Conservation (phyloP, 2,888 invertebrate species). For the Apodemia hepburni region DNA sequence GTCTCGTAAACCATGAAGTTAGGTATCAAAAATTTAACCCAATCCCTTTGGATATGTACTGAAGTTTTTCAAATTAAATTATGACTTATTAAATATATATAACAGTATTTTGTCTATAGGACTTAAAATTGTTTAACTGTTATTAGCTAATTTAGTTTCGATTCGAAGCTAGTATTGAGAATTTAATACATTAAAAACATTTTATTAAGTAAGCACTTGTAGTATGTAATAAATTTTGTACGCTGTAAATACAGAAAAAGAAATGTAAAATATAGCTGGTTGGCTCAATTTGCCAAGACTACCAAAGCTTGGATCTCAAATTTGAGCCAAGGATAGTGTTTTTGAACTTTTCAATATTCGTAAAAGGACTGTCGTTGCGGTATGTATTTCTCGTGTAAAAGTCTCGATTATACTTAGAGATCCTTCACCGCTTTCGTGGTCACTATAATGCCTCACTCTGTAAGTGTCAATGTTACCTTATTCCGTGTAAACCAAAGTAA, state of each 20-base stretch:
- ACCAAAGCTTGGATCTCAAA: background rate
- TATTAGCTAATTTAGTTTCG: background rate
- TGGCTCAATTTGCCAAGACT: background rate
- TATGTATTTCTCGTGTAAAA: background rate
- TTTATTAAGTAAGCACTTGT: background rate
- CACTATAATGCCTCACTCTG: conserved; percentile 12
- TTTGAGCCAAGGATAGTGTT: background rate
- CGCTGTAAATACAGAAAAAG: background rate
- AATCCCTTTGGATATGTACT: too few relatives aligned
- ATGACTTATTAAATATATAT: too few relatives aligned
- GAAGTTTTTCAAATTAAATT: too few relatives aligned
- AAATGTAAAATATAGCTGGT: background rate
- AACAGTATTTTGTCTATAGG: too few relatives aligned
- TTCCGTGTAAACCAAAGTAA: conserved; percentile 24
- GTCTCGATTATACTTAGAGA: conserved; percentile 6
- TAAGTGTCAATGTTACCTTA: conserved; percentile 19
- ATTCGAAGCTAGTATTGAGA: too few relatives aligned
- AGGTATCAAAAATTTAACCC: too few relatives aligned
- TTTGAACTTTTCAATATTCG: background rate
- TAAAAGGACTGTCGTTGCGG: background rate
- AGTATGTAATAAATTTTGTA: background rate
- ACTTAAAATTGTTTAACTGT: too few relatives aligned
- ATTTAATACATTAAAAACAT: too few relatives aligned
- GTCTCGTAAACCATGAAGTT: too few relatives aligned
- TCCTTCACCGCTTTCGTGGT: conserved; percentile 17